Conservation (phyloP, 2,888 invertebrate species). For the Drosophila differens region DNA sequence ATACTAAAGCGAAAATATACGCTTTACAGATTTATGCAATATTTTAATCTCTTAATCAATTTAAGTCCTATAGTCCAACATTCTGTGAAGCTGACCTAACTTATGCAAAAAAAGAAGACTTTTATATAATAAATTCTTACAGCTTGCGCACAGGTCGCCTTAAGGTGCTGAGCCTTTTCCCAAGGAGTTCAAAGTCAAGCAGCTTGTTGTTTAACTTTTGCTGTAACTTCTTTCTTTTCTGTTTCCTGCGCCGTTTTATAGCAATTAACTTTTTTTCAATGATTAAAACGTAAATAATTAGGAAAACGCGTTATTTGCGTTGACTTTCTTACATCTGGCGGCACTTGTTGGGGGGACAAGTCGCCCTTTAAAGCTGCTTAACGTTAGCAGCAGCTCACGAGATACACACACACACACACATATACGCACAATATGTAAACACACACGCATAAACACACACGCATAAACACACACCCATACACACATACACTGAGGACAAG, state of each 20-base stretch:
- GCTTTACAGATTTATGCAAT: not conserved
- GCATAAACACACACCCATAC: slow-evolving; percentile 13
- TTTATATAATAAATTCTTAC: not conserved
- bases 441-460: not conserved
- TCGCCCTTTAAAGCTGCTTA: slow-evolving; percentile 7
- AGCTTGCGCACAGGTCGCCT: not conserved
- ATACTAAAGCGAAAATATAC: not conserved
- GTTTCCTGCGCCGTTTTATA: slow-evolving; percentile 9
- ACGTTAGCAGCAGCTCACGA: slow-evolving; percentile 5
- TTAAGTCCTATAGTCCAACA: not conserved
- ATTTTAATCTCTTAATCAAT: not conserved
- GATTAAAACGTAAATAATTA: slow-evolving; percentile 74
- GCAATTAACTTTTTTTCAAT: slow-evolving; percentile 65
- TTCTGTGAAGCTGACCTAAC: not conserved
- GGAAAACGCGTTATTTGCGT: slow-evolving; percentile 49
- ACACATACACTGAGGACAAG: slow-evolving; percentile 32
- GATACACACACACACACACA: slow-evolving; percentile 11
- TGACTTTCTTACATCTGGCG: slow-evolving; percentile 30
- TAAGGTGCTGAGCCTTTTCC: not conserved
- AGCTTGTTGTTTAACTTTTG: not conserved
- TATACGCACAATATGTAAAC: slow-evolving; percentile 1
- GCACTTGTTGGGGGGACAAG: slow-evolving; percentile 5
- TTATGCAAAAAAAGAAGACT: not conserved
- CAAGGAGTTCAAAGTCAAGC: slow-evolving; percentile 14
- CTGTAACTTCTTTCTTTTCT: slow-evolving; percentile 17